Base-by-base conservation (phyloP, 2,888 invertebrate genomes). In the Mesorhabditis sp. region DNA sequence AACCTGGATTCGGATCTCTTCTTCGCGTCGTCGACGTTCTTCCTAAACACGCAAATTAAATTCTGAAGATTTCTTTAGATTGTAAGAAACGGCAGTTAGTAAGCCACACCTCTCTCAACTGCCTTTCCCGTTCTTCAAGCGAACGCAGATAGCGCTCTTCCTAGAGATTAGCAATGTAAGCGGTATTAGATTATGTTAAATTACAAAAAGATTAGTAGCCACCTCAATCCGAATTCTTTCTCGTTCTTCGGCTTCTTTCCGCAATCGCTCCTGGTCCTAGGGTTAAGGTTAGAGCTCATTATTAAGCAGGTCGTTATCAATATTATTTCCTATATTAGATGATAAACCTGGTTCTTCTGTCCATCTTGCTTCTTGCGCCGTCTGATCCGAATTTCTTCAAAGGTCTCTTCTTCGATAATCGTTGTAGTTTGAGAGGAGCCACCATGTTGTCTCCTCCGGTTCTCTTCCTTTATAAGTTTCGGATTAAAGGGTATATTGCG, bases 351-450 rank as follows among this genome's bases (percentile, higher is more conserved):
- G 7, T 50, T 50, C 2, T 50, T 10, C n/a, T 50, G 58, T 50
- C 58, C 58, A 50, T 50, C 58, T 50, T 50, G 58, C n/a, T 50
- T 50, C n/a, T 50, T 50, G 10, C 58, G 7, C n/a, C 58, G 7
- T n/a, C 58, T 50, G 7, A 50, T 50, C 2, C 58, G 58, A 50
- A 50, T 50, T n/a, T 50, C 58, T 50, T 50, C 58, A 50, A 50
- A 50, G n/a, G 58, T 50, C 58, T 50, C 58, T 50, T 50, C 58
- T 50, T 50, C 58, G n/a, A 50, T 50, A 50, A 50, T 50, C 58
- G 58, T 50, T 50, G 58, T 50, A 13, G 58, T 50, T n/a, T 50
- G 58, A 13, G 7, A n/a, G 28, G 28, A 28, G 7, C n/a, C n/a
- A 13, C 58, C 58, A n/a, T 50, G 58, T 13, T 10, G 7, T 50